phyloP scores from a whole-genome alignment of 2,888 invertebrate genomes.

The Apomyelois bistriatella region DNA sequence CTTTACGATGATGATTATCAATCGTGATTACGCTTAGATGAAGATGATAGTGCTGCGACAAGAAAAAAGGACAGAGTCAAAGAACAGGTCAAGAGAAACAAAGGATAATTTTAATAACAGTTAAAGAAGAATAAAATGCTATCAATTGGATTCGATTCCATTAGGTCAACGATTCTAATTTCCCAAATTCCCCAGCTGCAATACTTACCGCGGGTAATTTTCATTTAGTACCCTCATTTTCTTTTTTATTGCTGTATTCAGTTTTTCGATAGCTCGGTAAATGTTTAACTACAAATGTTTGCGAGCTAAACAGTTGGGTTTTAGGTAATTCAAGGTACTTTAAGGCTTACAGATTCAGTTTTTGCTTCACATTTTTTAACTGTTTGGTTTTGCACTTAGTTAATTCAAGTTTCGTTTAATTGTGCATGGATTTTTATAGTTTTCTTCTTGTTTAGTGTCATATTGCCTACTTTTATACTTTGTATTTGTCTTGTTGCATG shows the following conservation, averaged over 20 bases:
- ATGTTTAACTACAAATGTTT: conserved; percentile 5
- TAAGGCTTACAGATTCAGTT: background rate
- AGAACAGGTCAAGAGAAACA: background rate
- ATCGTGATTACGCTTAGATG: too few relatives aligned
- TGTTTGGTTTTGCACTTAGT: background rate
- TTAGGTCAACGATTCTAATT: conserved; percentile 5
- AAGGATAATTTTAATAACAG: background rate
- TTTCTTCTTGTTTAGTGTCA: too few relatives aligned
- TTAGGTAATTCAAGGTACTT: conserved; percentile 2
- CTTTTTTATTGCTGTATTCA: background rate
- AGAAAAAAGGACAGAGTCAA: background rate
- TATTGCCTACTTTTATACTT: too few relatives aligned
- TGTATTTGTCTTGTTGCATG: too few relatives aligned
- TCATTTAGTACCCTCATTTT: background rate
- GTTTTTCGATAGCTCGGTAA: conserved; percentile 7
- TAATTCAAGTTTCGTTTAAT: background rate
- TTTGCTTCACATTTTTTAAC: background rate
- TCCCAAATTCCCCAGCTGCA: background rate
- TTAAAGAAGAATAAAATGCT: background rate
- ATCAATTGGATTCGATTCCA: background rate
- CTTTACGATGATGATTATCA: too few relatives aligned
- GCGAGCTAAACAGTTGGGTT: conserved; percentile 4
- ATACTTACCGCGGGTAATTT: background rate
- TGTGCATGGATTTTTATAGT: background rate
- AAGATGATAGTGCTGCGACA: too few relatives aligned